A percentile compares a stretch with the other conserved stretches of the same genome.
phyloP scores from a whole-genome alignment of 2,113 vertebrate species.

The Carettochelys insculpta region DNA sequence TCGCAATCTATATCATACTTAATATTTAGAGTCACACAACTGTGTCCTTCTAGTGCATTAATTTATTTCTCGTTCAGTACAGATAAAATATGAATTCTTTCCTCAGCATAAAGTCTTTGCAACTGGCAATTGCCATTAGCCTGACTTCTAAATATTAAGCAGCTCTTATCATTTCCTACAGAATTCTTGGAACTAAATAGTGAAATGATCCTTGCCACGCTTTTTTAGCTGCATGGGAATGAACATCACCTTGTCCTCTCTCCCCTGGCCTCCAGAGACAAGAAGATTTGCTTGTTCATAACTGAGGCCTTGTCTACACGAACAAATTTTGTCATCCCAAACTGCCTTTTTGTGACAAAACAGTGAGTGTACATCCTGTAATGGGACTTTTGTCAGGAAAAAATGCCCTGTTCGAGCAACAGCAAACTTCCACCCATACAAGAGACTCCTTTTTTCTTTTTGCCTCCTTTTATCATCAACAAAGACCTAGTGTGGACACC shows the following conservation, averaged over 20 bases:
- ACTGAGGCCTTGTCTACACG: background rate
- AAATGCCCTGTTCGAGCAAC: no score
- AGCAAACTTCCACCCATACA: no score
- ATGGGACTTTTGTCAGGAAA: no score
- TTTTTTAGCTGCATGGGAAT: background rate
- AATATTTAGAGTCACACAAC: slow-evolving; percentile 7
- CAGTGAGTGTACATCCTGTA: no score
- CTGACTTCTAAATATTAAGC: background rate
- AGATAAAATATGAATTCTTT: slow-evolving; percentile 3
- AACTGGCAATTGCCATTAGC: slow-evolving; percentile 1
- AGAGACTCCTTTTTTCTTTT: no score
- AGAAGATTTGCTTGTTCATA: background rate
- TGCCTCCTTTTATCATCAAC: no score
- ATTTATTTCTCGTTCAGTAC: background rate
- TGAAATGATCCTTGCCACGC: background rate
- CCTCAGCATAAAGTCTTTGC: background rate
- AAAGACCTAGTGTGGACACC: no score
- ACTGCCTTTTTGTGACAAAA: no score
- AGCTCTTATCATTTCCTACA: slow-evolving; percentile 2
- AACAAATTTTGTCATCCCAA: no score
- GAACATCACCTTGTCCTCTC: background rate
- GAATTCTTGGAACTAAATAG: background rate
- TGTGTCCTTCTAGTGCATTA: background rate
- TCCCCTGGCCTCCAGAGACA: background rate
- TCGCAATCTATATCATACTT: background rate